phyloP scores from a whole-genome alignment of 2,888 invertebrate genomes.

The Apamea epomidion region DNA sequence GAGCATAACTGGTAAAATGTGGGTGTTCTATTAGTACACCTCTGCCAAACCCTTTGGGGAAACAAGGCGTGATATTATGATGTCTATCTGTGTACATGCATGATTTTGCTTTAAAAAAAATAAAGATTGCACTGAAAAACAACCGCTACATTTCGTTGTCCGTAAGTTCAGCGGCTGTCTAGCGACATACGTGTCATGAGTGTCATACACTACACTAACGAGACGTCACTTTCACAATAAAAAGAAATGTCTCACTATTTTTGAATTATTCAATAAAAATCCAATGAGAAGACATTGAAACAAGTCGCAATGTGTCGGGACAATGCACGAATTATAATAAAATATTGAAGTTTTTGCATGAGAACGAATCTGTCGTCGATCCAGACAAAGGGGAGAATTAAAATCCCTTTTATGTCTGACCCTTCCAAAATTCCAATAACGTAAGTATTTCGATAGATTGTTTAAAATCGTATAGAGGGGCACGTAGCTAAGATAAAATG shows the following conservation, averaged over 20 bases:
- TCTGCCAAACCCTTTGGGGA: too few relatives aligned
- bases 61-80: not conserved
- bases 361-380: constrained; percentile 62
- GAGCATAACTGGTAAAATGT: too few relatives aligned
- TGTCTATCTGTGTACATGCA: not conserved
- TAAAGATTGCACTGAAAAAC: constrained; percentile 21
- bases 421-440: constrained; percentile 54
- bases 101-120: not conserved
- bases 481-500: too few relatives aligned
- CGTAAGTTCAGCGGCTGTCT: constrained; percentile 54
- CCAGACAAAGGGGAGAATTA: constrained; percentile 65
- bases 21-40: too few relatives aligned
- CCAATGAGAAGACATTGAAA: constrained; percentile 81
- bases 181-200: constrained; percentile 63
- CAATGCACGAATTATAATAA: constrained; percentile 83
- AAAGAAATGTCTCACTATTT: constrained; percentile 74
- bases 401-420: constrained; percentile 59
- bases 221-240: constrained; percentile 81
- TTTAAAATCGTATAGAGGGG: too few relatives aligned
- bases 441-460: constrained; percentile 37
- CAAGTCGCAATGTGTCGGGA: constrained; percentile 83
- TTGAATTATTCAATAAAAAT: constrained; percentile 89
- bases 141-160: not conserved
- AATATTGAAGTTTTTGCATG: constrained; percentile 78
- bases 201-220: constrained; percentile 73